Percentiles rank a stretch among this genome's conserved stretches.
Evolutionary conservation across 2,888 invertebrate species (phyloP).

Genomic region (Pachymerium ferrugineum): DNA sequence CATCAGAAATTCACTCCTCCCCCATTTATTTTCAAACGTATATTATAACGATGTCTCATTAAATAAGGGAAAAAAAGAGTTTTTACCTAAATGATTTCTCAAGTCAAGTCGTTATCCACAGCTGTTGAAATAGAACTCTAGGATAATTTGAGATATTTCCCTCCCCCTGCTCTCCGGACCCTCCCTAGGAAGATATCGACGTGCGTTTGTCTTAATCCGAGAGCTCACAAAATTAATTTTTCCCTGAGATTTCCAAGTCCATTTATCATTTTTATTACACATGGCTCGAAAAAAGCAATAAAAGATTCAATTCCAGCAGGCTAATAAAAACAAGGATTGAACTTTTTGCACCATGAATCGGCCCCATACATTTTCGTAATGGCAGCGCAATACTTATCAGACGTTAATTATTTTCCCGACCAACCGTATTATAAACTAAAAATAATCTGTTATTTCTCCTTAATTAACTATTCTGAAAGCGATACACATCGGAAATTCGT

Average conservation of each 20-base stretch:
- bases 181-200: not conserved
- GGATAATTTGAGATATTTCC: not conserved
- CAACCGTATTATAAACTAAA: not conserved
- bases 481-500: too few species aligned
- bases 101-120: not conserved
- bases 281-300: not conserved
- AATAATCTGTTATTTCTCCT: too few species aligned
- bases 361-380: not conserved
- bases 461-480: too few species aligned
- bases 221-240: constrained; percentile 11
- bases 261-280: constrained; percentile 15
- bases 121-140: constrained; percentile 2
- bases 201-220: not conserved
- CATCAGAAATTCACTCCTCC: too few species aligned
- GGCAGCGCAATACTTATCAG: not conserved
- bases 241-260: not conserved
- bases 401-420: not conserved
- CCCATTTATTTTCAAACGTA: too few species aligned
- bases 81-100: too few species aligned
- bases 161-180: not conserved
- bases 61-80: too few species aligned
- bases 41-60: too few species aligned
- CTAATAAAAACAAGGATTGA: constrained; percentile 7
- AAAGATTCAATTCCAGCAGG: constrained; percentile 10
- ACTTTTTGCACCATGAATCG: constrained; percentile 4